Conservation (phyloP, 2,113 vertebrate species). For the Pluvialis apricaria region DNA sequence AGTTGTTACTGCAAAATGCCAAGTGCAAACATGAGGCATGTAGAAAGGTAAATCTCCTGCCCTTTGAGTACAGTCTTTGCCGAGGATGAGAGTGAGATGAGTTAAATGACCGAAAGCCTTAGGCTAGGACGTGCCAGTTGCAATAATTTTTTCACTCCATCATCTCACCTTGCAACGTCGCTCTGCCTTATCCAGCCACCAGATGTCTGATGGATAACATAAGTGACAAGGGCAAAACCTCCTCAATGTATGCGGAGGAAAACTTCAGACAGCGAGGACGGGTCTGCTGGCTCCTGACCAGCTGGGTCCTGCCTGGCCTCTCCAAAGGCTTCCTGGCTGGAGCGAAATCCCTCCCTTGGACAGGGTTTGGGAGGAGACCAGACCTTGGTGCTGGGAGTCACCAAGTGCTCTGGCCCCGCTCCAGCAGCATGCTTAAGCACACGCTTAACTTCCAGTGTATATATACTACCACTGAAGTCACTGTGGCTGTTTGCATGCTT, state of each 20-base stretch:
- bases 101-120: constrained; percentile 59
- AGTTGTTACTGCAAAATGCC: not conserved
- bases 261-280: constrained; percentile 31
- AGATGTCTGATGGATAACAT: constrained; percentile 73
- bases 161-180: constrained; percentile 75
- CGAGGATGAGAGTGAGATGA: constrained; percentile 47
- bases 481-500: not conserved
- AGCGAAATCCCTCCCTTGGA: not conserved
- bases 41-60: constrained; percentile 31
- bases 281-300: constrained; percentile 44
- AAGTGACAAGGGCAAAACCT: constrained; percentile 83
- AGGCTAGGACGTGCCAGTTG: constrained; percentile 62
- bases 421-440: constrained; percentile 29
- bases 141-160: constrained; percentile 73
- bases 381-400: not conserved
- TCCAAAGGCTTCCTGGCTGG: not conserved
- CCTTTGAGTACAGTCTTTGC: not conserved
- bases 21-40: not conserved
- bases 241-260: constrained; percentile 42
- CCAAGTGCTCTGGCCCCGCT: not conserved
- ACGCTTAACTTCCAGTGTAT: not conserved
- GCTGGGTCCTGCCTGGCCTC: constrained; percentile 9
- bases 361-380: not conserved
- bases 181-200: constrained; percentile 72
- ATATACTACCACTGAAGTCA: not conserved